A percentile compares a stretch with the other conserved stretches of the same genome.
Evolutionary conservation across 2,797 vertebrate species (phyloP).

Genomic region (Pangasius djambal): DNA sequence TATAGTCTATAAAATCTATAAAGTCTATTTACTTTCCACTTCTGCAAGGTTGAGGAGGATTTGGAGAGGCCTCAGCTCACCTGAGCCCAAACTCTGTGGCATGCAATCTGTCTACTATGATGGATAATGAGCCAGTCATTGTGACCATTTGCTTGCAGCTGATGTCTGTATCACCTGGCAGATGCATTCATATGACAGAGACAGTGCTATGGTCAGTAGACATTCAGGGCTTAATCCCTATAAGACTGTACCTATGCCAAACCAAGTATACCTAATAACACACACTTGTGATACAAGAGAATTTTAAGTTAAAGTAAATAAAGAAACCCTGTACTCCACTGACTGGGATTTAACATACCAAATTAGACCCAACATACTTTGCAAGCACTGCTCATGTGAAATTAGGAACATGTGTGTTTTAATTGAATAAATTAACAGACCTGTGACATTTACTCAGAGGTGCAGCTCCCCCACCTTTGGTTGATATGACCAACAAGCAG

Average conservation of each 20-base stretch:
- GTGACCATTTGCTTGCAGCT: background rate
- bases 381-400: background rate
- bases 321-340: background rate
- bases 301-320: background rate
- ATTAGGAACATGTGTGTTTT: background rate
- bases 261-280: too few relatives aligned
- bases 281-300: background rate
- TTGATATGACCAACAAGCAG: background rate
- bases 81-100: background rate
- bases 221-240: background rate
- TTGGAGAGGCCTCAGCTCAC: background rate
- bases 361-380: too few relatives aligned
- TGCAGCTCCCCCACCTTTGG: background rate
- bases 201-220: background rate
- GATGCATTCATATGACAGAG: background rate
- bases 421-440: constrained; percentile 6
- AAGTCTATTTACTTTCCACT: background rate
- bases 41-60: background rate
- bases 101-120: background rate
- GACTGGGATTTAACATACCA: background rate
- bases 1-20: background rate
- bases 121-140: background rate
- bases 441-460: constrained; percentile 5
- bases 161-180: background rate
- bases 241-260: background rate